These are phyloP conservation scores for Distichodus sexfasciatus DNA, from an alignment of 2,797 vertebrate species.

Conservation along the genomic window DNA sequence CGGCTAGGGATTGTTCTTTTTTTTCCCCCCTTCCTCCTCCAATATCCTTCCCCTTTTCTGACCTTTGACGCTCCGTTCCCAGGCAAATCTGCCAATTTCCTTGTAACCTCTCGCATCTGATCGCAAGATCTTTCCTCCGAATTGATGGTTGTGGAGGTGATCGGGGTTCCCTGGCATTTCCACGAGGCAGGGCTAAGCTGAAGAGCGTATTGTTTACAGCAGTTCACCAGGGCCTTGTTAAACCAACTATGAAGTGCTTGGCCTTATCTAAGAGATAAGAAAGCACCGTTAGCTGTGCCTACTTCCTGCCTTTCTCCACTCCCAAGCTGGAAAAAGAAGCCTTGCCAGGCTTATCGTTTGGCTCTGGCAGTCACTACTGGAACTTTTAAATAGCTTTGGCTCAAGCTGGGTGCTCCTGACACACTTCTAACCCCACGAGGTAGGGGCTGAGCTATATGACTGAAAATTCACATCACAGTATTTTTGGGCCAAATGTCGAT, in stretches of 20 bases:
- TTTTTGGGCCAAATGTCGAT: too few relatives aligned
- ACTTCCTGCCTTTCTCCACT: constrained; percentile 3
- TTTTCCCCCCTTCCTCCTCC: background rate
- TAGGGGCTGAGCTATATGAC: too few relatives aligned
- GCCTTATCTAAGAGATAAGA: constrained; percentile 8
- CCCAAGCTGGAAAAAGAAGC: background rate
- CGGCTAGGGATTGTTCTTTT: background rate
- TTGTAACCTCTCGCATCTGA: too few relatives aligned
- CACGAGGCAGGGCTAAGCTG: too few relatives aligned
- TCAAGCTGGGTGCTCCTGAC: too few relatives aligned
- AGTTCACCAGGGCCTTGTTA: background rate
- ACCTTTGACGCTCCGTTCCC: background rate
- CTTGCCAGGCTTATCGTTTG: too few relatives aligned
- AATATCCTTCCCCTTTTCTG: background rate
- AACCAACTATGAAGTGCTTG: background rate
- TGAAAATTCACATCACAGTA: too few relatives aligned
- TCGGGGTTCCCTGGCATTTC: background rate
- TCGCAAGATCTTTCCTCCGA: background rate
- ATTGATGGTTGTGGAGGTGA: background rate
- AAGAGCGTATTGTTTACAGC: background rate
- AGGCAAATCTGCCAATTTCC: background rate
- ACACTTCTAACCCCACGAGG: too few relatives aligned
- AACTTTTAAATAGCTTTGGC: too few relatives aligned
- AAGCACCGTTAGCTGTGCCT: background rate
- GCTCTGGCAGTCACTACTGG: too few relatives aligned